Evolutionary conservation across 2,797 vertebrate species (phyloP).

Genomic region (Enteromius thamalakanensis): DNA sequence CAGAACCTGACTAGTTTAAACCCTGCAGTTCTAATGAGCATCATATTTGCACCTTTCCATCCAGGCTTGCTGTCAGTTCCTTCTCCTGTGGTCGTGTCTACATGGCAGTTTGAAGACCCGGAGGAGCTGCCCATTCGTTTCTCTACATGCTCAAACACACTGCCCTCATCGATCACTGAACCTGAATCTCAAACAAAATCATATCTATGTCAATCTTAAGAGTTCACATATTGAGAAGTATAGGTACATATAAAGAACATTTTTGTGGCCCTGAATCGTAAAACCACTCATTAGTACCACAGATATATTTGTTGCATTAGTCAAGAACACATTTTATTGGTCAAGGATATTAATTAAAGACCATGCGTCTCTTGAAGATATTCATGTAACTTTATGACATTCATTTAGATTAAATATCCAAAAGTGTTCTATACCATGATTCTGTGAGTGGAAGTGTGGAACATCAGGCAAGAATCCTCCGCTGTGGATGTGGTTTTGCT

Average conservation of each 20-base stretch:
- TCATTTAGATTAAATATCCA: neutral
- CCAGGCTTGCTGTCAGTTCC: constrained; percentile 68
- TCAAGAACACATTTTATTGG: too few relatives aligned
- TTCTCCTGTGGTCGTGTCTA: constrained; percentile 90
- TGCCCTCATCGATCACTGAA: constrained; percentile 71
- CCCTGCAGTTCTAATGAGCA: neutral
- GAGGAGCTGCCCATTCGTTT: constrained; percentile 82
- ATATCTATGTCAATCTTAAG: neutral
- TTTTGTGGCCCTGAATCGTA: too few relatives aligned
- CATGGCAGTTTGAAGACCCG: constrained; percentile 84
- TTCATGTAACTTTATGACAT: neutral
- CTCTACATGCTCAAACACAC: constrained; percentile 76
- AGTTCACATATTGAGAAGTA: neutral
- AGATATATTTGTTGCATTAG: too few relatives aligned
- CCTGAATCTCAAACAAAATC: constrained; percentile 73
- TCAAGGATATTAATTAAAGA: too few relatives aligned
- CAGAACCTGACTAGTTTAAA: constrained; percentile 5
- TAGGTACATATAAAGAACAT: neutral
- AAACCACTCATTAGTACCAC: too few relatives aligned
- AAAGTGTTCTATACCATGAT: constrained; percentile 62
- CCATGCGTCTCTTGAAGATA: too few relatives aligned
- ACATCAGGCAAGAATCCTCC: constrained; percentile 67
- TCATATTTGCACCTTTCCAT: constrained; percentile 60
- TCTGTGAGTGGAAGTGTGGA: constrained; percentile 69
- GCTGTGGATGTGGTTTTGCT: constrained; percentile 65